Base-by-base conservation (phyloP, 1,140 invertebrate genomes). In the Atta colombica region DNA sequence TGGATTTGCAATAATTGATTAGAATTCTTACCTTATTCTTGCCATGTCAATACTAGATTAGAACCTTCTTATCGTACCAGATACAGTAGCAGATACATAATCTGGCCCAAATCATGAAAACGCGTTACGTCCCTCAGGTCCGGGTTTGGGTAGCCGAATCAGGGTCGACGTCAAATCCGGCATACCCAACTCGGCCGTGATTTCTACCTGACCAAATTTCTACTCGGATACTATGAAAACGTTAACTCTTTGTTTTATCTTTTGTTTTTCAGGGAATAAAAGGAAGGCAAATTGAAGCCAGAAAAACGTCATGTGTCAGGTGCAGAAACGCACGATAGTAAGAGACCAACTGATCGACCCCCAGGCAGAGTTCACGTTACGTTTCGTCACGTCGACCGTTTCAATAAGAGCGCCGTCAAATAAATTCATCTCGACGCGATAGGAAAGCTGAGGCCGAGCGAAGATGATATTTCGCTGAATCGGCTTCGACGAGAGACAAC, bases 391-490 rank as follows among this genome's bases (percentile, higher is more conserved):
- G 25, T 77, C 39, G 39, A 63, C 39, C 31, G 31, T 80, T 71
- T 58, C 78, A 72, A 71, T 71, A 45, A 71, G 66, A 25, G 10
- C 21, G 51, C 31, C 51, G 35, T 81, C 66, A 58, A 71, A 71
- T 63, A 72, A 72, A 81, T 72, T 51, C 16, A 81, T 61, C 69
- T 10, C 66, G 35, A 2, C 51, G 66, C 53, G 21, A 72, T 81
- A 28, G 78, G 51, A 58, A 69, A 60, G 39, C 35, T 58, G 65
- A 71, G 7, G 69, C 8, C 25, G 51, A 58, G 18, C 60, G 69
- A 45, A 84, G 39, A 61, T 84, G 28, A 84, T 58, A 53, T 84
- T 75, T 75, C 39, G 82, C 39, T 66, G 75, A 85, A 85, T 66
- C 82, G 61, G 14, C 31, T 58, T 21, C n/a, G 69, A 49, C 58